phyloP scores from a whole-genome alignment of 2,888 invertebrate species.

The Cynaeus angustus region DNA sequence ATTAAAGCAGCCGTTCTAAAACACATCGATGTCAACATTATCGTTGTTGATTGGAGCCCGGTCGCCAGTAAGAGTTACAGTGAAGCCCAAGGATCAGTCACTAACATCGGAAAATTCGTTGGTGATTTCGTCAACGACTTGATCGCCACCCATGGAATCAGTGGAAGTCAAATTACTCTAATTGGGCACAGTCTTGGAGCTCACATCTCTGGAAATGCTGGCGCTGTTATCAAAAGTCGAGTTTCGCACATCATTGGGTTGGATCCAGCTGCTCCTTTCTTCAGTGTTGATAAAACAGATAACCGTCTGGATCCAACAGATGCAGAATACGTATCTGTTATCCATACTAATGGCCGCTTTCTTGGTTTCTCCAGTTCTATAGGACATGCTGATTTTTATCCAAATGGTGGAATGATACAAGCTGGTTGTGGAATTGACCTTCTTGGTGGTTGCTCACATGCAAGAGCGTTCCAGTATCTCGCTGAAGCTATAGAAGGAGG shows the following conservation, averaged over 20 bases:
- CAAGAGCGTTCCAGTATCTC: constrained; percentile 69
- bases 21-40: constrained; percentile 62
- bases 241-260: constrained; percentile 62
- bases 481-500: constrained; percentile 68
- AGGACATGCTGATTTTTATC: constrained; percentile 42
- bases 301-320: constrained; percentile 60
- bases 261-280: constrained; percentile 62
- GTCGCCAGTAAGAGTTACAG: constrained; percentile 56
- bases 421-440: constrained; percentile 45
- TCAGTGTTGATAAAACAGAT: constrained; percentile 52
- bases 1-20: constrained; percentile 58
- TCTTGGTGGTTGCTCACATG: constrained; percentile 45
- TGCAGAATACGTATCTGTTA: constrained; percentile 61
- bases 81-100: constrained; percentile 54
- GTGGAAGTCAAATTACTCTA: constrained; percentile 53
- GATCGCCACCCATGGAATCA: constrained; percentile 52
- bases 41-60: constrained; percentile 65
- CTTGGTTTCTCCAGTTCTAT: constrained; percentile 29
- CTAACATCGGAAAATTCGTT: constrained; percentile 56
- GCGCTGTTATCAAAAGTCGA: constrained; percentile 54
- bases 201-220: constrained; percentile 63
- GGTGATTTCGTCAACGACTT: constrained; percentile 60
- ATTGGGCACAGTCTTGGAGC: constrained; percentile 64
- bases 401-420: constrained; percentile 44
- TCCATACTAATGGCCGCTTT: constrained; percentile 58